phyloP scores from a whole-genome alignment of 2,113 vertebrate species.

The Egretta garzetta region DNA sequence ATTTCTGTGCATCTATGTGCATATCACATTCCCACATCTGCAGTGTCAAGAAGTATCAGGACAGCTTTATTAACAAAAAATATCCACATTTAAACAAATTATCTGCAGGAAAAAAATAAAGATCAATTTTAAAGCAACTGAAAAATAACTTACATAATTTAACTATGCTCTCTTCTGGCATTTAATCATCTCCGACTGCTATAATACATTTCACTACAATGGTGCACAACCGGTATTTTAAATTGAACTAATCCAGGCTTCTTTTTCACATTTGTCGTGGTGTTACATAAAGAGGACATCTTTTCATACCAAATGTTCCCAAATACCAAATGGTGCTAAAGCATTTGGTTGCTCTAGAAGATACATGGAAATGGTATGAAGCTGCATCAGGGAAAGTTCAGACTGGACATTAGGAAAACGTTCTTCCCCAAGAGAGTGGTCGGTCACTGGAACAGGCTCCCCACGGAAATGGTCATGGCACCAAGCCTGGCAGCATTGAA shows the following conservation, averaged over 20 bases:
- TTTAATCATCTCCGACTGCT: not conserved
- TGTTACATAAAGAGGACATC: not conserved
- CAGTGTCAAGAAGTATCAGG: not conserved
- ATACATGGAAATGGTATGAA: not conserved
- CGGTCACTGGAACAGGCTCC: not conserved
- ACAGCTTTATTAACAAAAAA: not conserved
- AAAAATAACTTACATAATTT: not conserved
- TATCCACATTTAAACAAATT: not conserved
- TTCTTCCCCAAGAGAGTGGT: not conserved
- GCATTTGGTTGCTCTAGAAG: not conserved
- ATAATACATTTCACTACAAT: not conserved
- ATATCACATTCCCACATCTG: not conserved
- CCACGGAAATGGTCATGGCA: not conserved
- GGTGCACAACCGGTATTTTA: not conserved
- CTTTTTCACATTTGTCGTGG: not conserved
- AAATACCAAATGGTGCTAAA: not conserved
- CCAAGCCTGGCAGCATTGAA: not conserved
- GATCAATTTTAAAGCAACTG: not conserved
- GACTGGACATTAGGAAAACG: not conserved
- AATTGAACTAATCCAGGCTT: not conserved
- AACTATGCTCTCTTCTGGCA: not conserved
- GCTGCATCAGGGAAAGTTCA: not conserved
- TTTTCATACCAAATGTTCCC: not conserved
- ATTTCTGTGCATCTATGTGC: not conserved
- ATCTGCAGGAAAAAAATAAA: not conserved